Conservation (phyloP, 2,888 invertebrate species). For the Drosophila acutilabella region DNA sequence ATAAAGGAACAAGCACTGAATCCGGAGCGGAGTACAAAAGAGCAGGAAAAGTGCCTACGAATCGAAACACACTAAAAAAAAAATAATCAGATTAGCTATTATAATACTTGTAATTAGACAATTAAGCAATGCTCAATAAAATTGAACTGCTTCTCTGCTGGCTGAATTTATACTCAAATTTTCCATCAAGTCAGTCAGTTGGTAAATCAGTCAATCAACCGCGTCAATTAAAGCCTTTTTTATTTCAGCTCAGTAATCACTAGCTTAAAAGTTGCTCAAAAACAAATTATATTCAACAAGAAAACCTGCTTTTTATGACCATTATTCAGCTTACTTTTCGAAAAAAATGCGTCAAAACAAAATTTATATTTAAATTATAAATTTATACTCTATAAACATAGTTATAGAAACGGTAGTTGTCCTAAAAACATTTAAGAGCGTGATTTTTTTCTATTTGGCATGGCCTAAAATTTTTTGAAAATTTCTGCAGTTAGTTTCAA, state of each 20-base stretch:
- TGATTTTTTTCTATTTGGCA: too few species aligned
- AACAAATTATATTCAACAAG: too few species aligned
- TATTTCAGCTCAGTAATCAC: too few species aligned
- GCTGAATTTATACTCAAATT: background rate
- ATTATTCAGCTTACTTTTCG: too few species aligned
- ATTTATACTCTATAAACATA: too few species aligned
- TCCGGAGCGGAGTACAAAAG: background rate
- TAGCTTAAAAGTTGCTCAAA: background rate
- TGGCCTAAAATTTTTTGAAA: too few species aligned
- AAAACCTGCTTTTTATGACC: too few species aligned
- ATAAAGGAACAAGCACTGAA: background rate
- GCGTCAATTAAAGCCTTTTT: background rate
- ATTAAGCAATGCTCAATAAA: constrained; percentile 50
- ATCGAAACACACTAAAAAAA: background rate
- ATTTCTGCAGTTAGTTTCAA: too few species aligned
- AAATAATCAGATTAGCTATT: constrained; percentile 29
- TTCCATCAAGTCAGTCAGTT: background rate
- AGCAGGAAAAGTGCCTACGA: constrained; percentile 17
- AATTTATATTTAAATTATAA: too few species aligned
- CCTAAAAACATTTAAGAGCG: too few species aligned
- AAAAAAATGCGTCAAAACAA: too few species aligned
- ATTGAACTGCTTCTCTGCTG: constrained; percentile 13
- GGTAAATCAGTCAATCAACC: background rate
- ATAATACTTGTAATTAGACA: constrained; percentile 34
- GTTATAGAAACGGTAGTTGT: too few species aligned